Evolutionary conservation across 2,797 vertebrate species (phyloP), one percentile per base, ranked within the genome.

Genomic region (Enteromius trimaculatus): DNA sequence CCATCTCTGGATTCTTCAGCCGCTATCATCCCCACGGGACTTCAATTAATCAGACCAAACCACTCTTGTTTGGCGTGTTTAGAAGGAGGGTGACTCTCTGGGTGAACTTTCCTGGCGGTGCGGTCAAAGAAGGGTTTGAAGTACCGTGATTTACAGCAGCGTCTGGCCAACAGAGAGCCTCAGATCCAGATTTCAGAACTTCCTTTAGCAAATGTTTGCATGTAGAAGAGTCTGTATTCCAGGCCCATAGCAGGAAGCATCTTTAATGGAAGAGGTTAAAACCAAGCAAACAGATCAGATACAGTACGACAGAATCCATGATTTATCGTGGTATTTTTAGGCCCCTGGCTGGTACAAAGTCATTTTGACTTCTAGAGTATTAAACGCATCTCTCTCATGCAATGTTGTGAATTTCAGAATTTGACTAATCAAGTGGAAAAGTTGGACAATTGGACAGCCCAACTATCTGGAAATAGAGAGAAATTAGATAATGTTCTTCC

Each of bases 151-250:
- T 89, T 90, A 89, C 82, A 14, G 77, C 79, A 64, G 51, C 74
- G 81, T 87, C 85, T 85, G 68, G 53, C 79, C 72, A 11, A 77
- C 84, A 81, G 80, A 77, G 65, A 60, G 84, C 85, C 86, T 85
- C 70, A 37, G 26, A 72, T 87, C 79, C 13, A 68, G 81, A 72
- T 86, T 90, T 86, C 85, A 83, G 84, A 84, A 82, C 86, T 85
- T 90, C 84, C 83, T 82, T 86, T 83, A 53, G 79, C 86, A 86
- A 87, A 89, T 89, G 89, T 90, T 87, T 84, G 85, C 81, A 75
- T 74, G 79, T 75, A 72, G 85, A 80, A 34, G 66, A 86, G 77
- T 19, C n/a, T 80, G 69, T 85, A 86, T 89, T 88, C 71, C 78
- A 86, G 80, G 82, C 65, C 84, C 66, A 14, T 55, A 77, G 78